These are phyloP conservation scores for Halichoerus grypus DNA, from an alignment of 2,113 vertebrate species.

Conservation along the genomic window DNA sequence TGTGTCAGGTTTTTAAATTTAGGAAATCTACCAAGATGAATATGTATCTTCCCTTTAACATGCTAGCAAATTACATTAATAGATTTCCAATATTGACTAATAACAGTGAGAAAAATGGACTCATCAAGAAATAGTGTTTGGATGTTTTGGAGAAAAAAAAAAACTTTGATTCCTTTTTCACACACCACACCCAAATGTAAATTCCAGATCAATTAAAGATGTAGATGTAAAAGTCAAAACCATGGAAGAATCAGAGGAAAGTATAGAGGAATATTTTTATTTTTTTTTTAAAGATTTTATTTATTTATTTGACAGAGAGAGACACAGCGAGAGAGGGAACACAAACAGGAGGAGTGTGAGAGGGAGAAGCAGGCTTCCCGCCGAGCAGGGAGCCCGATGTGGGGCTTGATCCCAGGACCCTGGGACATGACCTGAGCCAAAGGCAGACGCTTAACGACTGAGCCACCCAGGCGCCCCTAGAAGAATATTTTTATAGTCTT, in stretches of 20 bases:
- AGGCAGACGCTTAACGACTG: too few relatives aligned
- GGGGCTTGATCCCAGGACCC: too few relatives aligned
- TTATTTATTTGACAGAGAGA: too few relatives aligned
- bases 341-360: too few relatives aligned
- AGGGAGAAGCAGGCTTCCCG: too few relatives aligned
- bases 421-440: too few relatives aligned
- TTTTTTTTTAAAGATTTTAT: too few relatives aligned
- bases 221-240: constrained; percentile 22
- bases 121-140: background rate
- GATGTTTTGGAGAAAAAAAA: background rate
- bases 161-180: background rate
- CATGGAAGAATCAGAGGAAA: background rate
- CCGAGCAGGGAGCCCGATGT: too few relatives aligned
- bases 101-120: background rate
- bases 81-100: background rate
- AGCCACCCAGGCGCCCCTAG: background rate
- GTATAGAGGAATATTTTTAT: background rate
- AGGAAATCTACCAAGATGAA: background rate
- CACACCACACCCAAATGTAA: background rate
- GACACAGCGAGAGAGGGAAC: too few relatives aligned
- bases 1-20: background rate
- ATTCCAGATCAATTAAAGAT: background rate
- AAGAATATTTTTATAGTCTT: background rate
- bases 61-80: background rate
- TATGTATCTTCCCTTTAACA: background rate